phyloP scores from a whole-genome alignment of 2,797 vertebrate species.

The Anguilla anguilla region DNA sequence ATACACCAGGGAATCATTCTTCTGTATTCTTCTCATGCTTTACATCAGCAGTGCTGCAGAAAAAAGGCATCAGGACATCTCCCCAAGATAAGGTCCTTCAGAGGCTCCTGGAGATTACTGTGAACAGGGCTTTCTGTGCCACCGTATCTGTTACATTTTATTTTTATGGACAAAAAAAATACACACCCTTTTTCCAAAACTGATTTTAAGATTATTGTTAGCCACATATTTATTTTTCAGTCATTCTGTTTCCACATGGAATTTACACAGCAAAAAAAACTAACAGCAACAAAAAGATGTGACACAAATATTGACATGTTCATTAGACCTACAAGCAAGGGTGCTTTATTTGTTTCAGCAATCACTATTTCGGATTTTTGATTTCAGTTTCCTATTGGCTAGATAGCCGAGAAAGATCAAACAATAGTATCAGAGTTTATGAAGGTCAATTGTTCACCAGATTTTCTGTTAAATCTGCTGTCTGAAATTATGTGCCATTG shows the following conservation, averaged over 20 bases:
- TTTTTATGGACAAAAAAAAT: neutral
- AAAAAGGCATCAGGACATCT: slow-evolving; percentile 13
- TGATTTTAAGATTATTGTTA: neutral
- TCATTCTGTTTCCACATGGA: neutral
- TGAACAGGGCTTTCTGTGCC: neutral
- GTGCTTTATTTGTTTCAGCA: neutral
- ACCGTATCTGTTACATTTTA: neutral
- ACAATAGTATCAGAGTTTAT: neutral
- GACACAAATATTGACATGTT: neutral
- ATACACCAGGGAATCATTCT: neutral
- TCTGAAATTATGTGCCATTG: too few species aligned
- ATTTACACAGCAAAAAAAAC: neutral
- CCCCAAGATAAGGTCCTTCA: neutral
- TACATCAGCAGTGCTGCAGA: neutral
- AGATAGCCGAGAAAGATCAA: neutral
- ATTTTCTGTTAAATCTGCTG: neutral
- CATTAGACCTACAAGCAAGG: neutral
- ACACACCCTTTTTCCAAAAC: neutral
- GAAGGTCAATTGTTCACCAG: neutral
- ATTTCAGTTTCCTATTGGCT: neutral
- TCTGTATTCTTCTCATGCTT: neutral
- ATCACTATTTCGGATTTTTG: neutral
- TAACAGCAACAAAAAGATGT: neutral
- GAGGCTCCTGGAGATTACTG: neutral
- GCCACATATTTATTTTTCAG: neutral